These are phyloP conservation scores for Solea solea DNA, from an alignment of 2,113 vertebrate genomes.

Conservation along the genomic window DNA sequence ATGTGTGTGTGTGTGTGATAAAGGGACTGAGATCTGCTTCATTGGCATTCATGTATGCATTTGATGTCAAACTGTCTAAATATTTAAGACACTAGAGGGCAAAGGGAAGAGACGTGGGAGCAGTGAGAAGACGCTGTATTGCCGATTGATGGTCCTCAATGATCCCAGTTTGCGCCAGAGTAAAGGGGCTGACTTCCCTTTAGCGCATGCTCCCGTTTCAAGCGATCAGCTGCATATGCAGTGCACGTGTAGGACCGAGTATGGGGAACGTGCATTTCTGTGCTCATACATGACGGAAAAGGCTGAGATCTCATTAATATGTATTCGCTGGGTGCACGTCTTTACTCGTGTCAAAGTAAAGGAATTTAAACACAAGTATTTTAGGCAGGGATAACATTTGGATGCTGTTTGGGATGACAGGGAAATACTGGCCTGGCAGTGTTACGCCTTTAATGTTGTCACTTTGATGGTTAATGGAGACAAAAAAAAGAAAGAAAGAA, in stretches of 20 bases:
- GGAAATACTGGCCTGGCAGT: conserved; percentile 51
- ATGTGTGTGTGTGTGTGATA: conserved; percentile 11
- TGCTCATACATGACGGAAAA: neutral
- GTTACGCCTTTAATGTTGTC: conserved; percentile 59
- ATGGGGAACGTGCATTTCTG: neutral
- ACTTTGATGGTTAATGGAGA: conserved; percentile 56
- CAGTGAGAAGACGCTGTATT: conserved; percentile 53
- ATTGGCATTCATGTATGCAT: conserved; percentile 79
- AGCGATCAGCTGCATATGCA: conserved; percentile 21
- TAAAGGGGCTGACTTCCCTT: conserved; percentile 22
- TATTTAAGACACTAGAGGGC: conserved; percentile 75
- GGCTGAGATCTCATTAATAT: conserved; percentile 39
- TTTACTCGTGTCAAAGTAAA: conserved; percentile 20
- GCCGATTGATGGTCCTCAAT: conserved; percentile 65
- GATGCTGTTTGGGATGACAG: conserved; percentile 52
- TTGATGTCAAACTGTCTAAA: conserved; percentile 80
- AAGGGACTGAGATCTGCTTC: conserved; percentile 53
- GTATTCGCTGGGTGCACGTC: conserved; percentile 14
- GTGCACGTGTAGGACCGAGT: neutral
- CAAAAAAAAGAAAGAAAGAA: neutral
- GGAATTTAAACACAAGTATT: conserved; percentile 44
- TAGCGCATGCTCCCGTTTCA: conserved; percentile 15
- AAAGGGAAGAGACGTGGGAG: conserved; percentile 59
- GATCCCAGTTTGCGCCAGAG: conserved; percentile 24
- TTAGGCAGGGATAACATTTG: conserved; percentile 43